Evolutionary conservation across 1,140 invertebrate genomes (phyloP), one percentile per base, ranked within the genome.

Genomic region (Lordiphosa stackelbergi): DNA sequence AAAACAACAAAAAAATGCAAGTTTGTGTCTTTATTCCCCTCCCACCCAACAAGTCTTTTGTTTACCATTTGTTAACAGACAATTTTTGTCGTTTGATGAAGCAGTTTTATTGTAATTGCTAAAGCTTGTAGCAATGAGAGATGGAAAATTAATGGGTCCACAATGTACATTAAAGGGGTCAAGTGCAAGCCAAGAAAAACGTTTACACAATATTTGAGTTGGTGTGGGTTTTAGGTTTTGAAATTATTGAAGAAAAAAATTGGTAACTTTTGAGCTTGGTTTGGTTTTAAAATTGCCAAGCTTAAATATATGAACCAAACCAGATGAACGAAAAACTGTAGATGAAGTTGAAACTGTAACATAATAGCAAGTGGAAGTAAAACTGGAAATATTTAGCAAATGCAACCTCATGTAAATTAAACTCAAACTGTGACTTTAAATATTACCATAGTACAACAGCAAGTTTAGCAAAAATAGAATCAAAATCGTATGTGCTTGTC

Each of bases 11-110:
- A 2, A 19, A 42, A 41, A 56, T 60, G 62, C 71, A 55, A 79
- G 71, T 78, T 69, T 81, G 75, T 79, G 53, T 61, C 71, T 71
- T 64, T 43, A n/a, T 58, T 8, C 28, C 28, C 28, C 7, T 1
- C 24, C 3, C 3, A 1, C 24, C 2, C 4, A 28, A 19, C 54
- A 75, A 81, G 75, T 75, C 75, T 74, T 79, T 75, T 59, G 75
- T 81, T 81, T 72, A 56, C 59, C 54, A 37, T 49, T 48, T 45
- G 16, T 16, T 37, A 9, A 13, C 36, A 19, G 16, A 43, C 38
- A n/a, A 10, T 48, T 31, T 46, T 55, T 49, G 37, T 42, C 35
- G 28, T 53, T 22, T 24, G 36, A n/a, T 40, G 24, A 31, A 31
- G 28, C 28, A 31, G 13, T 37, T 46, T 53, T 53, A 49, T 51